These are phyloP conservation scores for Pteronura brasiliensis DNA, from an alignment of 2,113 vertebrate species.

Conservation along the genomic window DNA sequence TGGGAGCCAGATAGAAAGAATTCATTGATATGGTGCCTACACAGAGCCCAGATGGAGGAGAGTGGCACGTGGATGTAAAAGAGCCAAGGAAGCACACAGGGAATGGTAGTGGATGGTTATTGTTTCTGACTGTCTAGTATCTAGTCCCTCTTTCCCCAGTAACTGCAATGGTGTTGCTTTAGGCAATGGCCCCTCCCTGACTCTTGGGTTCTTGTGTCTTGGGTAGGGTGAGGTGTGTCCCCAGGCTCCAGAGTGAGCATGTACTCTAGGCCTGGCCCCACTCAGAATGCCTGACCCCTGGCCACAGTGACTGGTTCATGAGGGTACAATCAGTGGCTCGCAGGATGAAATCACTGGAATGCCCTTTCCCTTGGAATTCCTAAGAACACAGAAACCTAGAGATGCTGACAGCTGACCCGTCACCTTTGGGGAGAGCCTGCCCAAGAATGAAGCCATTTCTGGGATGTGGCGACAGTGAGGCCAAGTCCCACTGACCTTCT, in stretches of 20 bases:
- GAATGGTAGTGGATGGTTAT: background rate
- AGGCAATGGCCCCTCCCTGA: background rate
- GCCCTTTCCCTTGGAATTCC: background rate
- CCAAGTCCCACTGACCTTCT: background rate
- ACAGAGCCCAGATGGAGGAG: background rate
- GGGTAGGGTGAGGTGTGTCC: background rate
- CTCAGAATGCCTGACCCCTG: background rate
- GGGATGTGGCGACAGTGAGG: background rate
- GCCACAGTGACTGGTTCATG: background rate
- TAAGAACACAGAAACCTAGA: background rate
- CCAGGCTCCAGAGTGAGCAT: background rate
- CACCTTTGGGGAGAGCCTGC: background rate
- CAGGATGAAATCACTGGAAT: background rate
- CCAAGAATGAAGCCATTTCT: background rate
- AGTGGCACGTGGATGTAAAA: background rate
- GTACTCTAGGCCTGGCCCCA: background rate
- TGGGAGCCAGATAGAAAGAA: background rate
- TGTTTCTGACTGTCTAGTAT: background rate
- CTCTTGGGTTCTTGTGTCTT: background rate
- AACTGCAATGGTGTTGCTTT: background rate
- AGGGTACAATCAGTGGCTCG: background rate
- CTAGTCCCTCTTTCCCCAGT: background rate
- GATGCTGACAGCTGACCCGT: background rate
- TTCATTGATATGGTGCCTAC: background rate
- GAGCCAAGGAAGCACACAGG: background rate